Base-by-base conservation (phyloP, 2,113 vertebrate species). In the Fregetta grallaria region DNA sequence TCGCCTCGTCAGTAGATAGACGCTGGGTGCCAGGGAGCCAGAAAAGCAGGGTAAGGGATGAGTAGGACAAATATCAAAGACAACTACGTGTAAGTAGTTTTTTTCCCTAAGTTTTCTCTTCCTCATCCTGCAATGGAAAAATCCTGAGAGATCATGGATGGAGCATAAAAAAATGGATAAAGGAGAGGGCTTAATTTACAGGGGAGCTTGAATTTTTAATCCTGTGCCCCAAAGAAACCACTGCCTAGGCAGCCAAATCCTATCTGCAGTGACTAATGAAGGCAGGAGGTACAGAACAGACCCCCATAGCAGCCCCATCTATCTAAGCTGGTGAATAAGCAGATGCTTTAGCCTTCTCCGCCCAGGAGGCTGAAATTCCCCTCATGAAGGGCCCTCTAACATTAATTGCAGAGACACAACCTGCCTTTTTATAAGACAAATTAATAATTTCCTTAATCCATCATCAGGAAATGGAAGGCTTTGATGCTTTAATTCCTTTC, bases 401-500 rank as follows among this genome's bases (percentile, higher is more conserved):
- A 88, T 96, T 96, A 97, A 97, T 96, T 92, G 81, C 91, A 85
- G 81, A 96, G 87, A 86, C 78, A 95, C 55, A 77, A 90, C 89
- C 75, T 85, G 38, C 82, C 86, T 95, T 97, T 88, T 82, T 93
- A 38, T 72, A 97, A 96, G 66, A 96, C 86, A 97, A 97, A 97
- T 90, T 94, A 96, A 97, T 97, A 92, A 88, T 97, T 96, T 96
- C 92, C 81, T 94, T 97, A 96, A 92, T 96, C 91, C 90, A 92
- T 86, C 97, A 97, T 96, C 21, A 25, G 91, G 73, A 96, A 96
- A 79, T 85, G 74, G 93, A 77, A 97, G 74, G 94, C 95, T 94
- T 97, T 96, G 91, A 92, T 97, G 94, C 82, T 97, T 97, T 97
- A 97, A 96, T 96, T 92, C 96, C 90, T 94, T 92, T 90, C 86